Conservation (phyloP, 2,888 invertebrate species). For the Aromia moschata region DNA sequence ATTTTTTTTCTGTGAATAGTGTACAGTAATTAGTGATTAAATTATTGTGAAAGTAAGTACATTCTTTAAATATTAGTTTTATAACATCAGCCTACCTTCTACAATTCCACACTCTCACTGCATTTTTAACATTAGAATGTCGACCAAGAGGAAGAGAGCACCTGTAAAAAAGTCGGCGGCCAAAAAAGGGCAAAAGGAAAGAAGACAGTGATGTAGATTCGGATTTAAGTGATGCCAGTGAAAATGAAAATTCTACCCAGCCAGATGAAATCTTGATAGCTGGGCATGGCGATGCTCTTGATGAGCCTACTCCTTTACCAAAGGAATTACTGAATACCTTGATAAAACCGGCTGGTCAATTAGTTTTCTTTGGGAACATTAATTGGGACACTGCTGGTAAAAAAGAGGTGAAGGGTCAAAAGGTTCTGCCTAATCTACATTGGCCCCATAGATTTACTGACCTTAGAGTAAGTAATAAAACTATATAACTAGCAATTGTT, state of each 20-base stretch:
- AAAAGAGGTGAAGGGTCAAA: constrained; percentile 76
- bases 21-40: constrained; percentile 7
- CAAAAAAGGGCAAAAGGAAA: constrained; percentile 58
- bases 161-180: constrained; percentile 55
- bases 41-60: constrained; percentile 5
- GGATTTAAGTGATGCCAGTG: constrained; percentile 60
- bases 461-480: constrained; percentile 69
- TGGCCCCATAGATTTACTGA: constrained; percentile 83
- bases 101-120: neutral
- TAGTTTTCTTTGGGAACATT: constrained; percentile 85
- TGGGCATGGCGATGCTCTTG: constrained; percentile 65
- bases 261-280: constrained; percentile 68
- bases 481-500: too few species aligned
- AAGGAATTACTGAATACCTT: constrained; percentile 73
- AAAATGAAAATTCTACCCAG: constrained; percentile 58
- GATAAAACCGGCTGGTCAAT: constrained; percentile 75
- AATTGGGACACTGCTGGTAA: constrained; percentile 92
- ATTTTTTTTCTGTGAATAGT: constrained; percentile 1
- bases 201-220: constrained; percentile 62
- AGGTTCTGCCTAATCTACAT: constrained; percentile 78
- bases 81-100: too few species aligned
- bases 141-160: constrained; percentile 59
- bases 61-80: neutral
- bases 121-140: constrained; percentile 43
- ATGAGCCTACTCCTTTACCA: constrained; percentile 71